Evolutionary conservation across 2,113 vertebrate species (phyloP).

Genomic region (Rhipidura dahli): DNA sequence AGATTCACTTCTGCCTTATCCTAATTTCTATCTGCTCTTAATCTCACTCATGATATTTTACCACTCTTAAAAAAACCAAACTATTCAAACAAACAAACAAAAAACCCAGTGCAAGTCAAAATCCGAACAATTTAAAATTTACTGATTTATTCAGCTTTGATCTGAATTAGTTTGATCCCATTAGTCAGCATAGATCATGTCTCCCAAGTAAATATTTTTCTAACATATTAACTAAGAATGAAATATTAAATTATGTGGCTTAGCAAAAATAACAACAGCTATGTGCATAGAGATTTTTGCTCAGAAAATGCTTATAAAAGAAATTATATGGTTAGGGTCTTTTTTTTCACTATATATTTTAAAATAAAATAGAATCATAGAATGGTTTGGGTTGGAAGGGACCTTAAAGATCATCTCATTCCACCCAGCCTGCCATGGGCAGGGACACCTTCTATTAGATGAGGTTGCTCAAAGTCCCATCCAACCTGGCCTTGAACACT

Average conservation of each 20-base stretch:
- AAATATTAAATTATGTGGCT: slow-evolving; percentile 2
- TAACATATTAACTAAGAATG: background rate
- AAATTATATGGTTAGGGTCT: background rate
- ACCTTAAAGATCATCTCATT: background rate
- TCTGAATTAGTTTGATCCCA: background rate
- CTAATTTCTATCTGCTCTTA: background rate
- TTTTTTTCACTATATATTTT: background rate
- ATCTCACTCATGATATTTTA: background rate
- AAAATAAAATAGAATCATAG: background rate
- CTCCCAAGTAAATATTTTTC: slow-evolving; percentile 52
- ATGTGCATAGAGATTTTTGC: background rate
- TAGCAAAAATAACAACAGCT: slow-evolving; percentile 18
- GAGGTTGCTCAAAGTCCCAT: background rate
- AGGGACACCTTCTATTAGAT: accelerated
- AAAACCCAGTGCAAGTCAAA: background rate
- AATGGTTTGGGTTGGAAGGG: background rate
- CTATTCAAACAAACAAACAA: background rate
- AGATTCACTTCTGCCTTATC: background rate
- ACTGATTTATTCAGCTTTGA: background rate
- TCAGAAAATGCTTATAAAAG: background rate
- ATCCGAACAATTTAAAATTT: background rate
- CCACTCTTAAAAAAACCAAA: background rate
- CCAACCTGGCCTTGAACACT: background rate
- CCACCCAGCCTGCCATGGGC: background rate
- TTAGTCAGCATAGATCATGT: slow-evolving; percentile 28